Conservation (phyloP, 2,797 vertebrate species). For the Molothrus aeneus region DNA sequence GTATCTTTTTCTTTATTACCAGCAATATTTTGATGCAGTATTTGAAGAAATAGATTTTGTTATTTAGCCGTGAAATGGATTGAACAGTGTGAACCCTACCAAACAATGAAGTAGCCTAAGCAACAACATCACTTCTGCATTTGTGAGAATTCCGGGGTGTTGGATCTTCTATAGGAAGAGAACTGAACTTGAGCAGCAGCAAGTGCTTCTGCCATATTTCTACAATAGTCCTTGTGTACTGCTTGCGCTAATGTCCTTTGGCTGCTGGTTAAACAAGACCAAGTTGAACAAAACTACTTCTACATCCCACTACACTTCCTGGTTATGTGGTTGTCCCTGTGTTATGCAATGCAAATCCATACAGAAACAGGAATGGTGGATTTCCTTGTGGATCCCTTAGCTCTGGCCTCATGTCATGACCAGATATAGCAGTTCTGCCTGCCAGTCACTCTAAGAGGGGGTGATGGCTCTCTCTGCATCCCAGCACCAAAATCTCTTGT, state of each 20-base stretch:
- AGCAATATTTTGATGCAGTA: neutral
- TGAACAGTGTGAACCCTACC: neutral
- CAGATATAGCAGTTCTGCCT: neutral
- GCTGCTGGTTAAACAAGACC: neutral
- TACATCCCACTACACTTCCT: neutral
- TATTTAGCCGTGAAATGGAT: neutral
- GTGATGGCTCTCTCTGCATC: neutral
- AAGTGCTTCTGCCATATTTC: neutral
- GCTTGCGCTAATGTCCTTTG: neutral
- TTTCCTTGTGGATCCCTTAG: neutral
- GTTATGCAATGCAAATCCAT: neutral
- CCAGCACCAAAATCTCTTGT: neutral
- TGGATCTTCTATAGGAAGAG: neutral
- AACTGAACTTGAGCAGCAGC: neutral
- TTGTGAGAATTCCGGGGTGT: neutral
- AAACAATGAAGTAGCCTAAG: neutral
- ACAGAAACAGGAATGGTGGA: neutral
- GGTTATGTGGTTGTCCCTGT: neutral
- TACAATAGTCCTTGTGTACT: neutral
- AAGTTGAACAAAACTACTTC: neutral
- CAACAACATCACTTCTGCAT: neutral
- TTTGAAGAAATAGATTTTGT: slow-evolving; percentile 15
- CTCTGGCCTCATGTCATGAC: neutral
- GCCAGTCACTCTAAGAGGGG: neutral
- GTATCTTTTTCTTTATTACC: neutral